These are phyloP conservation scores for Garrulus glandarius DNA, from an alignment of 2,797 vertebrate genomes.

Conservation along the genomic window DNA sequence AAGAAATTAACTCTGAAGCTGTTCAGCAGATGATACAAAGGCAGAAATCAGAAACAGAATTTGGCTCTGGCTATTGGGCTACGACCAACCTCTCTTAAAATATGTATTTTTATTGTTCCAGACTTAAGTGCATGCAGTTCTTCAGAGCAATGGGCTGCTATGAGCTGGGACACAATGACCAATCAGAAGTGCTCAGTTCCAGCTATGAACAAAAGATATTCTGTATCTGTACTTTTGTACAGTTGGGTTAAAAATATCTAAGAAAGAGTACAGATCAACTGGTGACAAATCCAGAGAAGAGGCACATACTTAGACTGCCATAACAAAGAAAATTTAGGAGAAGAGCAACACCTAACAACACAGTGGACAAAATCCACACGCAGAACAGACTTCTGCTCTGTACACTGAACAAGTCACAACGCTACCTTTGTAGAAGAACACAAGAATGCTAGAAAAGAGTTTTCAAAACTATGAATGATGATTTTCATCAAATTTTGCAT, in stretches of 20 bases:
- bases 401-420: not conserved
- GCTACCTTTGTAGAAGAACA: not conserved
- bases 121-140: not conserved
- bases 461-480: not conserved
- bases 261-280: not conserved
- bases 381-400: not conserved
- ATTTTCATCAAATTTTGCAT: not conserved
- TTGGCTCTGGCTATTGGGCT: constrained; percentile 14
- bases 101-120: not conserved
- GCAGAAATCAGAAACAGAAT: constrained; percentile 14
- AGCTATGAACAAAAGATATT: not conserved
- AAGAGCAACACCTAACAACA: not conserved
- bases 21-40: constrained; percentile 1
- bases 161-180: not conserved
- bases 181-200: not conserved
- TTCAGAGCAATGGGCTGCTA: not conserved
- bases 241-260: not conserved
- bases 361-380: not conserved
- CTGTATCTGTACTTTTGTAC: not conserved
- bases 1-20: constrained; percentile 51
- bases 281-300: not conserved
- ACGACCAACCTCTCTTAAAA: constrained; percentile 4
- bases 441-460: not conserved
- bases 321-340: not conserved
- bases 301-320: not conserved